Conservation (phyloP, 2,797 vertebrate species). For the Microhierax caerulescens region DNA sequence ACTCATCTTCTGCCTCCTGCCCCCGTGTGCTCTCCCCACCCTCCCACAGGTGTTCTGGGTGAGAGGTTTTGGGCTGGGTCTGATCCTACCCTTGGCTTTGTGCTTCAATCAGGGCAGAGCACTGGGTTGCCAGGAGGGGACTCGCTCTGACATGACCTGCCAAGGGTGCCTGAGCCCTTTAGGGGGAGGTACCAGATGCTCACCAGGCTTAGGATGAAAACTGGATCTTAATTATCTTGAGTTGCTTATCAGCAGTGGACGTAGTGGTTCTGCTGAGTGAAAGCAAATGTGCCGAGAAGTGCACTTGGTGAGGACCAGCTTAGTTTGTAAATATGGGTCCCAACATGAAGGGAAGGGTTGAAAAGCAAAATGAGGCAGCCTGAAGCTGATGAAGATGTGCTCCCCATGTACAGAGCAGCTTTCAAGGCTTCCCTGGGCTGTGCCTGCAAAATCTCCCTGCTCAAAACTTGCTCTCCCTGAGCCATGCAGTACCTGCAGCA, state of each 20-base stretch:
- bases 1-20: background rate
- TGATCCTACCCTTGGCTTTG: background rate
- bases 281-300: background rate
- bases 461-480: background rate
- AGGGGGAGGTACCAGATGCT: background rate
- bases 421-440: background rate
- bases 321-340: background rate
- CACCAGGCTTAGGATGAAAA: background rate
- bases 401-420: background rate
- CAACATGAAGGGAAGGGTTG: background rate
- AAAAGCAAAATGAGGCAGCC: background rate
- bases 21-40: background rate
- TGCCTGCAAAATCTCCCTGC: background rate
- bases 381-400: background rate
- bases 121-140: accelerated
- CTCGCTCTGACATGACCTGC: accelerated
- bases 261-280: background rate
- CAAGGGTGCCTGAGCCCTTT: background rate
- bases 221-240: background rate
- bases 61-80: background rate
- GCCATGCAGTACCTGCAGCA: accelerated
- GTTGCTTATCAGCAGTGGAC: background rate
- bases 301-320: background rate
- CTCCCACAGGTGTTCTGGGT: background rate
- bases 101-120: background rate